phyloP scores from a whole-genome alignment of 30 jellyfish, hydroid and myxozoan species.

The Pseudorhiza aurosa region DNA sequence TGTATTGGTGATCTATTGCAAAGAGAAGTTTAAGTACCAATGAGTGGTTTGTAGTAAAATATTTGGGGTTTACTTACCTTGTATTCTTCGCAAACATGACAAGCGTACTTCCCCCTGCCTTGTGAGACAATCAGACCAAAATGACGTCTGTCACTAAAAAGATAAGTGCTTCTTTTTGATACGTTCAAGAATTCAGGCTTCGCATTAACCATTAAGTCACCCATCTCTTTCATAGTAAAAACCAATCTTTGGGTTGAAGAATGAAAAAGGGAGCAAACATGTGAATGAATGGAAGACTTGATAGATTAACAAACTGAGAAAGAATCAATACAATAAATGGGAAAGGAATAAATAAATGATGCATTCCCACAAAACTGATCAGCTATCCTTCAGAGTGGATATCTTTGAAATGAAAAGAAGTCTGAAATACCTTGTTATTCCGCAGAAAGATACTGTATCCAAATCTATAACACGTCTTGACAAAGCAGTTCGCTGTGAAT shows the following conservation, averaged over 20 bases:
- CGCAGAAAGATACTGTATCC: slow-evolving; percentile 92
- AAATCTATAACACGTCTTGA: slow-evolving; percentile 91
- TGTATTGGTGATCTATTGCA: no score
- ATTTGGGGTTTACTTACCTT: slow-evolving; percentile 57
- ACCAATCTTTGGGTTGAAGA: no score
- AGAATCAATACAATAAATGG: background rate
- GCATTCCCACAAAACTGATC: background rate
- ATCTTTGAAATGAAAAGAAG: background rate
- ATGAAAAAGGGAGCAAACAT: no score
- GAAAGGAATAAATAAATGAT: background rate
- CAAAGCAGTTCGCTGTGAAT: slow-evolving; percentile 88
- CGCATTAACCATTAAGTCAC: no score
- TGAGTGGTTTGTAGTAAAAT: background rate
- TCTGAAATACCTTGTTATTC: slow-evolving; percentile 78
- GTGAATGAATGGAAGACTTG: no score
- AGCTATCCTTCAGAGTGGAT: background rate
- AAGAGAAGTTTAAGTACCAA: no score
- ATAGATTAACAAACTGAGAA: no score
- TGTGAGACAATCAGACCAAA: slow-evolving; percentile 93
- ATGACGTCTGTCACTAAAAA: slow-evolving; percentile 77
- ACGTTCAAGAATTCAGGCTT: no score
- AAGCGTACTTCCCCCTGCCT: slow-evolving; percentile 91
- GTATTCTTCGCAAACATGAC: slow-evolving; percentile 95
- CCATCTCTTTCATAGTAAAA: no score
- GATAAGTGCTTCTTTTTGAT: no score